Percentiles rank a stretch among this genome's conserved stretches.
Conservation (phyloP, 2,888 invertebrate species). For the Metopia argyrocephala region DNA sequence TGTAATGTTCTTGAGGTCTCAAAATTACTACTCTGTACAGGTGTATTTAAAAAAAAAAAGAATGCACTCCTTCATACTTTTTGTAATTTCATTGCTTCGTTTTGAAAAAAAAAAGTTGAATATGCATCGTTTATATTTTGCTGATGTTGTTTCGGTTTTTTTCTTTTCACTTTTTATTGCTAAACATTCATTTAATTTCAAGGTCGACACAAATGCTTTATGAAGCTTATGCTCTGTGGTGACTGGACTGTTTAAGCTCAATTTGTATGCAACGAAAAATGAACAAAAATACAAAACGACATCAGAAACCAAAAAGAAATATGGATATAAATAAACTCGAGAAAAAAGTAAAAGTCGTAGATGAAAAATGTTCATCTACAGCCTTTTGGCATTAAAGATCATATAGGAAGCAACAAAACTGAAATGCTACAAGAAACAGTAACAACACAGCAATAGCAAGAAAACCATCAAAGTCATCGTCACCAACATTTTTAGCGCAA, state of each 20-base stretch:
- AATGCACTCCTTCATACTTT: background rate
- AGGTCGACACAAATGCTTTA: slow-evolving; percentile 55
- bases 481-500: slow-evolving; percentile 59
- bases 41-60: background rate
- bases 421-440: slow-evolving; percentile 52
- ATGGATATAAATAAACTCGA: slow-evolving; percentile 11
- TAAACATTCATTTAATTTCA: slow-evolving; percentile 60
- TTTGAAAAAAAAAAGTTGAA: slow-evolving; percentile 9
- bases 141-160: background rate
- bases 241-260: slow-evolving; percentile 59
- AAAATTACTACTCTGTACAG: no score
- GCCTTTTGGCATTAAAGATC: slow-evolving; percentile 50
- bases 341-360: slow-evolving; percentile 51
- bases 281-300: slow-evolving; percentile 15
- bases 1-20: no score
- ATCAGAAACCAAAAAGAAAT: slow-evolving; percentile 8
- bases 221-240: slow-evolving; percentile 40
- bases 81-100: background rate
- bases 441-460: slow-evolving; percentile 19
- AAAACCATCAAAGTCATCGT: slow-evolving; percentile 61
- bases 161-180: slow-evolving; percentile 34
- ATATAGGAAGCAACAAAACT: slow-evolving; percentile 63
- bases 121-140: slow-evolving; percentile 39
- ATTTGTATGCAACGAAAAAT: slow-evolving; percentile 54
- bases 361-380: slow-evolving; percentile 57